phyloP scores from a whole-genome alignment of 1,140 invertebrate species.

The Conus betulinus region DNA sequence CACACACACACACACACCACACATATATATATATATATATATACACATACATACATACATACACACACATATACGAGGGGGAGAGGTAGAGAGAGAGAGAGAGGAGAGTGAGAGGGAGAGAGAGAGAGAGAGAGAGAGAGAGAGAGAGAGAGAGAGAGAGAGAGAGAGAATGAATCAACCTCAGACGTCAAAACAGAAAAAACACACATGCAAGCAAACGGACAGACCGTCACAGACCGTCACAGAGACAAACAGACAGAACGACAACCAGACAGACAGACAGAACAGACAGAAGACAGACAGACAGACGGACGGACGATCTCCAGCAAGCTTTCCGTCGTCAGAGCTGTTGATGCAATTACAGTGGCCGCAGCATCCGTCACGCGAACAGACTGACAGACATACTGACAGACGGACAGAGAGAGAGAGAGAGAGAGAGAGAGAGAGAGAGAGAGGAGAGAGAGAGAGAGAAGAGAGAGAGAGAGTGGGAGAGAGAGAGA shows the following conservation, averaged over 20 bases:
- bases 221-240: background rate
- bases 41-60: background rate
- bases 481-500: background rate
- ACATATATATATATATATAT: too few species aligned
- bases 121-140: background rate
- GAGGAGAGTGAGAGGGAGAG: background rate
- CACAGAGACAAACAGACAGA: background rate
- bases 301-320: background rate
- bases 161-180: too few species aligned
- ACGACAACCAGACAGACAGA: background rate
- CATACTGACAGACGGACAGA: background rate
- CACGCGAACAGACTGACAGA: background rate
- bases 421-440: background rate
- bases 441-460: background rate
- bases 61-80: background rate
- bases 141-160: background rate
- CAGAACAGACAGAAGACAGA: background rate
- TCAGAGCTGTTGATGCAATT: background rate
- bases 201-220: background rate
- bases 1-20: background rate
- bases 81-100: background rate
- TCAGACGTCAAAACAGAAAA: too few species aligned
- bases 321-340: background rate
- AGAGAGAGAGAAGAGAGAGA: slow-evolving; percentile 1
- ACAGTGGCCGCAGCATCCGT: background rate